A percentile compares a stretch with the other conserved stretches of the same genome.
phyloP scores from a whole-genome alignment of 2,888 invertebrate species.

The Dascillus cervinus region DNA sequence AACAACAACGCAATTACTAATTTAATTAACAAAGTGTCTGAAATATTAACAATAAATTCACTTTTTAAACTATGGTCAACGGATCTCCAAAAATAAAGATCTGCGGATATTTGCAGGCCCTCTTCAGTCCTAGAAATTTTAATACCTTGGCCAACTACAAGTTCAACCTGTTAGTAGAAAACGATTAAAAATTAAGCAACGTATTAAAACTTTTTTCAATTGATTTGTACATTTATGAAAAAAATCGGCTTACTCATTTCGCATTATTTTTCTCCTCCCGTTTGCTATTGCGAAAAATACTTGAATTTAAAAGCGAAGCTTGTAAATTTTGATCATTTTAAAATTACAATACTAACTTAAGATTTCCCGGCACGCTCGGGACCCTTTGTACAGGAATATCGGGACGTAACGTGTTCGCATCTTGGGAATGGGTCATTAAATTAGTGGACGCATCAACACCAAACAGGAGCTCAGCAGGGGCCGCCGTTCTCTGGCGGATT shows the following conservation, averaged over 20 bases:
- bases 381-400: slow-evolving; percentile 49
- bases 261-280: neutral
- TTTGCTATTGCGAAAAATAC: neutral
- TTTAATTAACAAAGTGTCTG: slow-evolving; percentile 29
- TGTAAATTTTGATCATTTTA: neutral
- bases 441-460: slow-evolving; percentile 37
- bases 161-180: slow-evolving; percentile 13
- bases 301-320: too few relatives aligned
- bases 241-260: too few relatives aligned
- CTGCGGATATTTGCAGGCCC: slow-evolving; percentile 4
- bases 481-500: slow-evolving; percentile 57
- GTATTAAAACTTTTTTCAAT: too few relatives aligned
- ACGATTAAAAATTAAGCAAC: too few relatives aligned
- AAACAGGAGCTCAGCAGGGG: slow-evolving; percentile 63
- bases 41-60: slow-evolving; percentile 21
- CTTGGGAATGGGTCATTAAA: slow-evolving; percentile 49
- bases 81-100: slow-evolving; percentile 7
- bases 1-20: slow-evolving; percentile 32
- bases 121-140: slow-evolving; percentile 4
- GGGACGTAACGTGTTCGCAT: slow-evolving; percentile 33
- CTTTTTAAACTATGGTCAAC: slow-evolving; percentile 7
- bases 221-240: too few relatives aligned
- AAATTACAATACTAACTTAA: slow-evolving; percentile 50
- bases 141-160: slow-evolving; percentile 7
- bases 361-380: slow-evolving; percentile 69